phyloP scores from a whole-genome alignment of 2,888 invertebrate genomes.

The Mactromeris polynyma region DNA sequence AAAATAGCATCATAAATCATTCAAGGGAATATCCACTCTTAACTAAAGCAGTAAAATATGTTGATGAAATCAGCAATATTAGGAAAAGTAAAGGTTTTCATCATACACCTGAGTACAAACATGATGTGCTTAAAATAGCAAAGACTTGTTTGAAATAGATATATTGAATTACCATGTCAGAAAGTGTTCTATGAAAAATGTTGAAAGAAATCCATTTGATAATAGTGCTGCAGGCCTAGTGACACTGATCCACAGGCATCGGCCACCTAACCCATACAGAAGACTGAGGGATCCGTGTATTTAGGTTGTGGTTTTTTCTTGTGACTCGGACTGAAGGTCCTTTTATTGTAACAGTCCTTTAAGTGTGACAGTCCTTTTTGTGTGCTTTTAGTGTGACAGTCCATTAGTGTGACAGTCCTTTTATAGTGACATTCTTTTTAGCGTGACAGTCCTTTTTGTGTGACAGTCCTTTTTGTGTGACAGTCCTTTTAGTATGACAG shows the following conservation, averaged over 20 bases:
- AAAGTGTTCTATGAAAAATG: not conserved
- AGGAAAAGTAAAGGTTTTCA: constrained; percentile 48
- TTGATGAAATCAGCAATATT: constrained; percentile 42
- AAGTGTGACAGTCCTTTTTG: no score
- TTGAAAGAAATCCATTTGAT: not conserved
- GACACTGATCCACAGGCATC: constrained; percentile 5
- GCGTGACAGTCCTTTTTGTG: no score
- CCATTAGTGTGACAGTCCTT: no score
- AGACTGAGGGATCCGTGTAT: constrained; percentile 1
- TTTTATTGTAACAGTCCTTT: no score
- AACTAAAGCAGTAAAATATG: constrained; percentile 38
- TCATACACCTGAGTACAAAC: constrained; percentile 45
- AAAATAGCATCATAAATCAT: constrained; percentile 54
- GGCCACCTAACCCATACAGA: not conserved
- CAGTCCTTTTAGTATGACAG: no score
- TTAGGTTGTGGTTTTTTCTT: no score
- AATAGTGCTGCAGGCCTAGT: not conserved
- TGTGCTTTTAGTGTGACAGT: no score
- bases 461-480: no score
- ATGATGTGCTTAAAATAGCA: constrained; percentile 44
- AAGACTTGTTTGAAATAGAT: constrained; percentile 19
- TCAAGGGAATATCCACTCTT: constrained; percentile 55
- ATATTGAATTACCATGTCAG: not conserved
- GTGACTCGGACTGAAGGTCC: no score
- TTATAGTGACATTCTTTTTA: no score